These are phyloP conservation scores for Eupithecia subumbrata DNA, from an alignment of 2,888 invertebrate genomes.

Conservation along the genomic window DNA sequence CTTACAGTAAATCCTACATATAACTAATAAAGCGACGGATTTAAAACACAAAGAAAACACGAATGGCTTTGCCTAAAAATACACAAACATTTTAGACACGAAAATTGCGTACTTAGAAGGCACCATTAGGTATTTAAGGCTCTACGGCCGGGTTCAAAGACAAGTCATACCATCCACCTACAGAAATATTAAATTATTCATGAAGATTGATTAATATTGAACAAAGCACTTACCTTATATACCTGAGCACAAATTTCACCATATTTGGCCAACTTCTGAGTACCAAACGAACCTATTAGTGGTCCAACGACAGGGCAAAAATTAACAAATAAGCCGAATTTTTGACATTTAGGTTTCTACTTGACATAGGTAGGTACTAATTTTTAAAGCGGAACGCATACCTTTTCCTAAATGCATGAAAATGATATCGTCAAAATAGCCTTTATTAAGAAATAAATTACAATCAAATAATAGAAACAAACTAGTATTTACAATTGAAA, in stretches of 20 bases:
- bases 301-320: no score
- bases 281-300: neutral
- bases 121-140: neutral
- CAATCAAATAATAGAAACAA: no score
- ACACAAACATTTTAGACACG: neutral
- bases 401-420: no score
- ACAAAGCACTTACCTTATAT: slow-evolving; percentile 17
- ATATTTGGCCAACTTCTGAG: neutral
- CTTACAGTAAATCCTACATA: no score
- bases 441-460: no score
- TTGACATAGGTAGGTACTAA: no score
- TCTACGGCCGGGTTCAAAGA: no score
- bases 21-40: neutral
- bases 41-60: neutral
- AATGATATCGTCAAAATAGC: no score
- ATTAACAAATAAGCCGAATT: no score
- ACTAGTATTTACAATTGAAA: no score
- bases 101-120: neutral
- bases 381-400: no score
- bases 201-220: slow-evolving; percentile 20
- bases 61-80: neutral
- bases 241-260: neutral
- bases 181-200: slow-evolving; percentile 16
- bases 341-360: no score
- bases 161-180: neutral